phyloP scores from a whole-genome alignment of 2,113 vertebrate species.

The Platanista minor region DNA sequence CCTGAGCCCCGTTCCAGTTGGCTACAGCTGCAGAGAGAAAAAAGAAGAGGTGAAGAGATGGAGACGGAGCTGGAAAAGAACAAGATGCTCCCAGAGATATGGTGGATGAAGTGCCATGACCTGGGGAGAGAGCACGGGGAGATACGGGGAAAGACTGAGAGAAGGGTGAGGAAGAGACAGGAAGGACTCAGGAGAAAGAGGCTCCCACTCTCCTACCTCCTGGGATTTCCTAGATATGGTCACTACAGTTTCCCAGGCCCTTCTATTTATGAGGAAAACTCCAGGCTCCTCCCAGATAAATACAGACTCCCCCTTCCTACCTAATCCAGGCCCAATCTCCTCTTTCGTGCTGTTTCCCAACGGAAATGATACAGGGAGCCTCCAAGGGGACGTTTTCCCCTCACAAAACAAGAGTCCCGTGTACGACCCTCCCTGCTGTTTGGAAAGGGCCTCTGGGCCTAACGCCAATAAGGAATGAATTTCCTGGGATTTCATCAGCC shows the following conservation, averaged over 20 bases:
- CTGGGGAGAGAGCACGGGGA: neutral
- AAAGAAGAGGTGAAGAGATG: neutral
- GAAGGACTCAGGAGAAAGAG: neutral
- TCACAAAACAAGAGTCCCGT: conserved; percentile 49
- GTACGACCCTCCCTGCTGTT: conserved; percentile 59
- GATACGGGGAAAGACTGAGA: neutral
- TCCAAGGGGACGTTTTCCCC: neutral
- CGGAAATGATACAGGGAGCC: neutral
- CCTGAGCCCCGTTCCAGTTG: conserved; percentile 72
- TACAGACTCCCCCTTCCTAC: conserved; percentile 34
- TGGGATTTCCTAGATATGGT: neutral
- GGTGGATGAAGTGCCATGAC: neutral
- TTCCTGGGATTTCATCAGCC: conserved; percentile 79
- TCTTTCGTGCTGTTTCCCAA: neutral
- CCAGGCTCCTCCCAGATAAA: conserved; percentile 60
- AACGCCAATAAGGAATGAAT: conserved; percentile 61
- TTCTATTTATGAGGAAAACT: conserved; percentile 19
- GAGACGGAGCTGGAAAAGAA: neutral
- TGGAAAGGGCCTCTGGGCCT: conserved; percentile 68
- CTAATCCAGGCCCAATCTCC: neutral
- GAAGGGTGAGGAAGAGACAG: neutral
- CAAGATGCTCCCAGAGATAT: neutral
- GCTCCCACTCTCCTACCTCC: neutral
- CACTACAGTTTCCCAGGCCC: neutral
- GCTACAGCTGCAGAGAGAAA: conserved; percentile 68